Evolutionary conservation across 2,888 invertebrate species (phyloP).

Genomic region (Thera obeliscata): DNA sequence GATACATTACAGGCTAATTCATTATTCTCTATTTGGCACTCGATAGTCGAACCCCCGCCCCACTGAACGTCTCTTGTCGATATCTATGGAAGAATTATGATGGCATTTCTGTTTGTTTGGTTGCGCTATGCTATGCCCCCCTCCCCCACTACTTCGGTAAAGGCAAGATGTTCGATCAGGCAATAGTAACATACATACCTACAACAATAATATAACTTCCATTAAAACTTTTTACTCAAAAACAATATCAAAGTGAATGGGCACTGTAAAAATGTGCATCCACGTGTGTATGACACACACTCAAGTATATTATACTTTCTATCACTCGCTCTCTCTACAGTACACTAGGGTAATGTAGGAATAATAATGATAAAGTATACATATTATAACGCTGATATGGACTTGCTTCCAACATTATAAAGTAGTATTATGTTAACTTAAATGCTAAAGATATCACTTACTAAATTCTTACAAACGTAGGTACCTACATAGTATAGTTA

Average conservation of each 20-base stretch:
- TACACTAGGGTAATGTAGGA: slow-evolving; percentile 2
- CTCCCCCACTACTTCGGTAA: neutral
- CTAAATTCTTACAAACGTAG: slow-evolving; percentile 14
- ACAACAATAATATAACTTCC: neutral
- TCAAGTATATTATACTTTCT: neutral
- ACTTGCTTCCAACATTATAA: neutral
- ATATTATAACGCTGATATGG: slow-evolving; percentile 1
- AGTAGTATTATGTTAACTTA: slow-evolving; percentile 7
- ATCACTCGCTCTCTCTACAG: no score
- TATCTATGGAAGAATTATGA: slow-evolving; percentile 11
- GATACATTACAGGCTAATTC: neutral
- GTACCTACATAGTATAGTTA: slow-evolving; percentile 6
- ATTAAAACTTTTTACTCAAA: neutral
- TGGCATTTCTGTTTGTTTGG: neutral
- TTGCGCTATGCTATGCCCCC: neutral
- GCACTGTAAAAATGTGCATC: slow-evolving; percentile 2
- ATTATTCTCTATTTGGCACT: slow-evolving; percentile 30
- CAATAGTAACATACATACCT: neutral
- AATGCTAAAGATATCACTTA: slow-evolving; percentile 41
- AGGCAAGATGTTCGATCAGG: neutral
- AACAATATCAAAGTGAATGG: slow-evolving; percentile 5
- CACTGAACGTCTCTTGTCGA: slow-evolving; percentile 8
- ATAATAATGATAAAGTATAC: neutral
- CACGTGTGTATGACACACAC: neutral
- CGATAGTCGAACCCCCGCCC: slow-evolving; percentile 8